Percentiles rank a stretch among this genome's conserved stretches.
Evolutionary conservation across 2,888 invertebrate genomes (phyloP).

Genomic region (Andrena trimmerana): DNA sequence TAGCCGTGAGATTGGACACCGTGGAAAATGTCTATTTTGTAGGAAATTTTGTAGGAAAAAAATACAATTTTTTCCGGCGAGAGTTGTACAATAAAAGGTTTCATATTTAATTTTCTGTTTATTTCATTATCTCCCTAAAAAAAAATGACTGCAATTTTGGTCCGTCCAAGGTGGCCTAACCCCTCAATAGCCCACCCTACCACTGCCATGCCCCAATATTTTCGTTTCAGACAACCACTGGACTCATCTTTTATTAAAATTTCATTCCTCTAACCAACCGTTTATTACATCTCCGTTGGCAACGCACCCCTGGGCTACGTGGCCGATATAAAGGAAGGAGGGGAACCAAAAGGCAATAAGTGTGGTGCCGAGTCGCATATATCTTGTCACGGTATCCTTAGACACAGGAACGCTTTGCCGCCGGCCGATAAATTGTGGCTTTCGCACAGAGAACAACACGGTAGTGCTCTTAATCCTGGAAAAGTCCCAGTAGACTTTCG

Average conservation of each 20-base stretch:
- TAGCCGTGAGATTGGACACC: too few species aligned
- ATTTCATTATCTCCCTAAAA: too few species aligned
- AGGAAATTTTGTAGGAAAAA: too few species aligned
- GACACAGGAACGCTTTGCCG: slow-evolving; percentile 42
- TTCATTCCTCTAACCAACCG: slow-evolving; percentile 16
- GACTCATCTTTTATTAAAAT: slow-evolving; percentile 36
- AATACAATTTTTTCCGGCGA: too few species aligned
- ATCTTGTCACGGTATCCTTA: slow-evolving; percentile 51
- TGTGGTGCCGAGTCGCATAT: slow-evolving; percentile 24
- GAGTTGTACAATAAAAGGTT: too few species aligned
- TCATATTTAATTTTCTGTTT: too few species aligned
- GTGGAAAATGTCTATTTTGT: too few species aligned
- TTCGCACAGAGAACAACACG: slow-evolving; percentile 37
- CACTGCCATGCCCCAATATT: not conserved
- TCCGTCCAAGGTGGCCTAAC: too few species aligned
- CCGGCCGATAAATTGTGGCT: slow-evolving; percentile 34
- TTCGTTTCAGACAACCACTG: slow-evolving; percentile 8
- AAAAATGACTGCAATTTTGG: too few species aligned
- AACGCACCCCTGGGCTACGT: slow-evolving; percentile 15
- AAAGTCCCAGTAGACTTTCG: slow-evolving; percentile 57
- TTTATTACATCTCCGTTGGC: slow-evolving; percentile 30
- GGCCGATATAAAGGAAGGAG: slow-evolving; percentile 22
- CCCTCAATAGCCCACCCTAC: not conserved
- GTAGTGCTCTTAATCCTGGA: slow-evolving; percentile 47
- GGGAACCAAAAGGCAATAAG: slow-evolving; percentile 29